Conservation (phyloP, 2,113 vertebrate genomes). For the Oplegnathus fasciatus region DNA sequence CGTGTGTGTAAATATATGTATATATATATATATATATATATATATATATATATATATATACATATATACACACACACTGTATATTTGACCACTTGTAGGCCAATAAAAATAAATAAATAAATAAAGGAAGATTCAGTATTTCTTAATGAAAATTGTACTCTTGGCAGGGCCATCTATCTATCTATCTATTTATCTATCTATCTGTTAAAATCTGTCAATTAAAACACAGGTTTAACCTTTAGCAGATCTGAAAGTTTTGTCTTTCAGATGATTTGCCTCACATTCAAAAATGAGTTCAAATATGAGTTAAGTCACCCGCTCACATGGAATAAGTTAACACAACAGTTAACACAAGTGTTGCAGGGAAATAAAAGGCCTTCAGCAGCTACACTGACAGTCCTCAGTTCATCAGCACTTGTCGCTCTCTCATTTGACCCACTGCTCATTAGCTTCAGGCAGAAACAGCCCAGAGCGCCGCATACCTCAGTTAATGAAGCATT, state of each 20-base stretch:
- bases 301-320: neutral
- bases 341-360: no score
- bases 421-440: neutral
- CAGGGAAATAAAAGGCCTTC: neutral
- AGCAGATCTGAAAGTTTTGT: neutral
- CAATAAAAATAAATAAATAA: neutral
- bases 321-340: neutral
- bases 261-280: neutral
- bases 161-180: neutral
- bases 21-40: no score
- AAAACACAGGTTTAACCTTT: neutral
- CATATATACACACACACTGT: no score
- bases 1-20: no score
- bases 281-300: neutral
- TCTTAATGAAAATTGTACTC: neutral
- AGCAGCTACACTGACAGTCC: neutral
- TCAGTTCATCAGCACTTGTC: neutral
- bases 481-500: constrained; percentile 47
- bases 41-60: no score
- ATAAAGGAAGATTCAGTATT: neutral
- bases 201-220: no score
- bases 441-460: constrained; percentile 34
- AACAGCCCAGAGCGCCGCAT: constrained; percentile 21
- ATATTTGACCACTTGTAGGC: neutral
- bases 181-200: no score